phyloP scores from a whole-genome alignment of 2,113 vertebrate genomes.

The Corythornis vintsioides region DNA sequence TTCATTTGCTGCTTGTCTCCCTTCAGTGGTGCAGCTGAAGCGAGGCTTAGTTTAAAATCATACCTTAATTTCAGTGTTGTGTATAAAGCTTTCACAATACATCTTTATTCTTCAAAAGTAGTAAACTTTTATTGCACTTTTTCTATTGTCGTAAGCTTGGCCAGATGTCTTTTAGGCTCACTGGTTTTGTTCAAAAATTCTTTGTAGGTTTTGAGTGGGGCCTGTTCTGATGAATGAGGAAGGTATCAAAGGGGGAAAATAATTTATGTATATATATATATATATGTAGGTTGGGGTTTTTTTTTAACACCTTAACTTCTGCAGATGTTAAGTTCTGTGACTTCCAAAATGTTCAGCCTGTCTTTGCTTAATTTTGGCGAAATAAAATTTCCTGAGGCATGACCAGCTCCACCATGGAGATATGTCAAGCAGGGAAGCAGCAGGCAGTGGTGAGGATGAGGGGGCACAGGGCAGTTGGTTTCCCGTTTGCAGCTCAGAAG shows the following conservation, averaged over 20 bases:
- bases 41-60: conserved; percentile 21
- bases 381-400: background rate
- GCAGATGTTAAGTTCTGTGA: conserved; percentile 68
- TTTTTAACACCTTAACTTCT: conserved; percentile 40
- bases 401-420: background rate
- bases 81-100: conserved; percentile 54
- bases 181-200: conserved; percentile 54
- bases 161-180: conserved; percentile 78
- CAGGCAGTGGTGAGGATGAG: background rate
- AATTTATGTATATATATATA: background rate
- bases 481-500: background rate
- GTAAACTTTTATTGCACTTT: conserved; percentile 73
- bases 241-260: conserved; percentile 57
- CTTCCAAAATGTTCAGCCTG: conserved; percentile 54
- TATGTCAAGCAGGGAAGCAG: background rate
- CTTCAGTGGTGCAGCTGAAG: conserved; percentile 10
- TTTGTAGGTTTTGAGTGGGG: conserved; percentile 53
- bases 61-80: conserved; percentile 50
- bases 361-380: conserved; percentile 48
- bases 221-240: conserved; percentile 62
- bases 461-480: background rate
- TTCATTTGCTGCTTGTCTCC: background rate
- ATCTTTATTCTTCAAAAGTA: conserved; percentile 79
- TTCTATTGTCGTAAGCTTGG: conserved; percentile 77
- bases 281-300: background rate